Base-by-base conservation (phyloP, 92 coral and sea anemone genomes). In the Galaxea fascicularis region DNA sequence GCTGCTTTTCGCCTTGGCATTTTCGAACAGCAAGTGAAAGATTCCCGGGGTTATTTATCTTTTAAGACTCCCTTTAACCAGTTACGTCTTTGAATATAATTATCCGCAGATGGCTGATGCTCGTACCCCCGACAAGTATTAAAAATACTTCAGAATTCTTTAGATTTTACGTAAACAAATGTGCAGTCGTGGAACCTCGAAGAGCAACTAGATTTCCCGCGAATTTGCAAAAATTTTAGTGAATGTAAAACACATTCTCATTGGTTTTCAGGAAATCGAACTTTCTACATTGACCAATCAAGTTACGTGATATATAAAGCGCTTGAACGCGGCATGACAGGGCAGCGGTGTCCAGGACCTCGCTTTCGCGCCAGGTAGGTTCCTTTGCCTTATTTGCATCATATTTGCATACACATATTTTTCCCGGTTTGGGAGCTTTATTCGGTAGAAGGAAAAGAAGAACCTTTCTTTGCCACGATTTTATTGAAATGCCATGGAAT, bases 321-420 rank as follows among this genome's bases (percentile, higher is more conserved):
- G 30, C 22, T 75, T 35, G 10, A 66, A 22, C 56, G 49, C 47
- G 10, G 74, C 74, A 35, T 75, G 65, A 71, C 14, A 16, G 62
- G 74, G 26, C 87, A 82, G 67, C 83, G 78, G 80, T 35, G 69
- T 67, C 63, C 26, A 21, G 73, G 71, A 74, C 95, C 97, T 93
- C 97, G 95, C 88, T 89, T 65, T 83, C 89, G 82, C 88, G 93
- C 75, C 62, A 90, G 98, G 98, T 86, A 56, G 80, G 80, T 67
- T 73, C 78, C 85, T 79, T 59, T 65, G 79, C 60, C 24, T 8
- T 8, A 60, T 60, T 60, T 60, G 66, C 70, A 65, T 65, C 8
- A 21, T 27, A 79, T 79, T 79, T 51, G 76, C 65, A 79, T 79
- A 10, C 80, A 73, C 82, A 86, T 82, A 90, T 76, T 88, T 90